Percentiles rank a stretch among this genome's conserved stretches.
Evolutionary conservation across 2,888 invertebrate genomes (phyloP).

Genomic region (Anorthoa munda): DNA sequence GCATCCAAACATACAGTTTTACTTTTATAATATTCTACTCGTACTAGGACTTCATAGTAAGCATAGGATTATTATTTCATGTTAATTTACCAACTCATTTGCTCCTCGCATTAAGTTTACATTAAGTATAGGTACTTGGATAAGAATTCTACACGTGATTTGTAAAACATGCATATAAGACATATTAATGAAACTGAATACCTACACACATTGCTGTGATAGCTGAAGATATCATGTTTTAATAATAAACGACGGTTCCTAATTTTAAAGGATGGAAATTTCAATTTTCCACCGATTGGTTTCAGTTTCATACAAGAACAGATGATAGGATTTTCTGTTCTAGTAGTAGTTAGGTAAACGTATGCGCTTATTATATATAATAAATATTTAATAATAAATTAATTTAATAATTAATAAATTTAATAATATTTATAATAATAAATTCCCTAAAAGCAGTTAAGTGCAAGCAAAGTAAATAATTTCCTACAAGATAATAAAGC

Average conservation of each 20-base stretch:
- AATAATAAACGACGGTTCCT: neutral
- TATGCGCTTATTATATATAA: no score
- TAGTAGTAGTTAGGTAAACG: no score
- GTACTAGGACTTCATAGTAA: no score
- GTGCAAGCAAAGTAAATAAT: no score
- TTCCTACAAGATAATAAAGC: no score
- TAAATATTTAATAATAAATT: no score
- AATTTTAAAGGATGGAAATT: neutral
- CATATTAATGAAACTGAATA: neutral
- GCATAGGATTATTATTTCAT: neutral
- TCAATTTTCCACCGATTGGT: neutral
- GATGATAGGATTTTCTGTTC: neutral
- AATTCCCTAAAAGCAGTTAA: no score
- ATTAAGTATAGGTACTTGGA: neutral
- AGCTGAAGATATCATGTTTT: conserved; percentile 2
- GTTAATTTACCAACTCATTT: neutral
- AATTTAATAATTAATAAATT: no score
- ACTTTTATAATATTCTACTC: no score
- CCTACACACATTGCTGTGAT: neutral
- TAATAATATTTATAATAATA: no score
- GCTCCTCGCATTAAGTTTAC: neutral
- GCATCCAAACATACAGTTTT: no score
- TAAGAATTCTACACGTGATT: neutral
- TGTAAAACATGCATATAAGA: neutral
- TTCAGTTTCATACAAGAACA: neutral